Conservation (phyloP, 2,888 invertebrate species). For the Amphimallon solstitiale region DNA sequence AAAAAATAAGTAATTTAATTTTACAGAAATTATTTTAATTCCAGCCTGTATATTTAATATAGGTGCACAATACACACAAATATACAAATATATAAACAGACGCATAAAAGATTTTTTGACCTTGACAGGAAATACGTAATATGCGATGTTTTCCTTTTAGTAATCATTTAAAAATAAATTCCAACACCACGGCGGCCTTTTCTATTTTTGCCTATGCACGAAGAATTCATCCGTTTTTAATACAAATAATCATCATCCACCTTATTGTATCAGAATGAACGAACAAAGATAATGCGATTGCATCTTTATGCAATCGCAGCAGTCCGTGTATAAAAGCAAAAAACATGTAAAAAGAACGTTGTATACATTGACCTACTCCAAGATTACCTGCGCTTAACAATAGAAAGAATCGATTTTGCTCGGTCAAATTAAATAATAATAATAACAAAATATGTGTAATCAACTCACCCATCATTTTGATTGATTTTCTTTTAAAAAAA, state of each 20-base stretch:
- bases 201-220: neutral
- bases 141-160: slow-evolving; percentile 30
- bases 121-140: slow-evolving; percentile 27
- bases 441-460: too few species aligned
- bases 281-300: too few species aligned
- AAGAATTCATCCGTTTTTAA: too few species aligned
- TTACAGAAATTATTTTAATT: too few species aligned
- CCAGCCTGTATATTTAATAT: too few species aligned
- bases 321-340: neutral
- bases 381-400: slow-evolving; percentile 4
- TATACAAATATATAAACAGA: neutral
- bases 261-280: too few species aligned
- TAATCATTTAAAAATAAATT: slow-evolving; percentile 34
- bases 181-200: slow-evolving; percentile 6
- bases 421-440: too few species aligned
- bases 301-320: too few species aligned
- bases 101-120: slow-evolving; percentile 22
- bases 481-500: slow-evolving; percentile 5
- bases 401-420: slow-evolving; percentile 11
- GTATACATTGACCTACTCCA: slow-evolving; percentile 26
- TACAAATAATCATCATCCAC: too few species aligned
- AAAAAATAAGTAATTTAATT: too few species aligned
- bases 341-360: too few species aligned
- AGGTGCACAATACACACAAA: too few species aligned
- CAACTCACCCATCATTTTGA: slow-evolving; percentile 19